Evolutionary conservation across 2,113 vertebrate genomes (phyloP).

Genomic region (Mesocricetus auratus): DNA sequence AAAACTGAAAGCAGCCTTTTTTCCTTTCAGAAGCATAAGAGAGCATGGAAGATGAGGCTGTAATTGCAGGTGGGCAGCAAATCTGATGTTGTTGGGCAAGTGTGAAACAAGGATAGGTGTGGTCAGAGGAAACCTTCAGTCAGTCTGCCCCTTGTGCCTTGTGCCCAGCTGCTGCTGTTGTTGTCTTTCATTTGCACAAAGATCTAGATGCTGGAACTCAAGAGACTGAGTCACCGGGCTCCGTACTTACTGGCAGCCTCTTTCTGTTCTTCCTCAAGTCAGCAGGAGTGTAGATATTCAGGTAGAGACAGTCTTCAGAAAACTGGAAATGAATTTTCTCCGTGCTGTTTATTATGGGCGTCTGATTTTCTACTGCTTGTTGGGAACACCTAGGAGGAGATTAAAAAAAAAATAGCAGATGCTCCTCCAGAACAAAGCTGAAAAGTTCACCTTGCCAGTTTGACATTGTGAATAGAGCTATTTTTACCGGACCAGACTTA

Average conservation of each 20-base stretch:
- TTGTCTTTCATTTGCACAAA: fast-evolving
- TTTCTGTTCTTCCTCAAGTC: conserved; percentile 69
- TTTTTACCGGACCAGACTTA: background rate
- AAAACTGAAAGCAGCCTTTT: too few relatives aligned
- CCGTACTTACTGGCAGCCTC: conserved; percentile 88
- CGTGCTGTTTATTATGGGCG: background rate
- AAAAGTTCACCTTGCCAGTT: background rate
- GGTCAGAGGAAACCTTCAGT: background rate
- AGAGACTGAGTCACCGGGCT: conserved; percentile 64
- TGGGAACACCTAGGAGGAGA: conserved; percentile 62
- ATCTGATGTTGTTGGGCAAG: background rate
- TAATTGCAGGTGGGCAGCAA: fast-evolving
- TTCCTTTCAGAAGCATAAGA: too few relatives aligned
- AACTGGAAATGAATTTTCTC: background rate
- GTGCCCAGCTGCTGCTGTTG: background rate
- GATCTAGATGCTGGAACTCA: fast-evolving
- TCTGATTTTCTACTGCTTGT: fast-evolving
- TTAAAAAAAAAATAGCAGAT: background rate
- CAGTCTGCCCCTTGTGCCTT: fast-evolving
- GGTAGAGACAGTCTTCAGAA: conserved; percentile 90
- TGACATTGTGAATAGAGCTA: background rate
- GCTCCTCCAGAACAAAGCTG: background rate
- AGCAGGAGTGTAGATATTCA: conserved; percentile 90
- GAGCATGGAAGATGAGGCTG: background rate
- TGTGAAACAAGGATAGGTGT: background rate